These are phyloP conservation scores for Coryphaenoides rupestris DNA, from an alignment of 2,113 vertebrate genomes.

Conservation along the genomic window DNA sequence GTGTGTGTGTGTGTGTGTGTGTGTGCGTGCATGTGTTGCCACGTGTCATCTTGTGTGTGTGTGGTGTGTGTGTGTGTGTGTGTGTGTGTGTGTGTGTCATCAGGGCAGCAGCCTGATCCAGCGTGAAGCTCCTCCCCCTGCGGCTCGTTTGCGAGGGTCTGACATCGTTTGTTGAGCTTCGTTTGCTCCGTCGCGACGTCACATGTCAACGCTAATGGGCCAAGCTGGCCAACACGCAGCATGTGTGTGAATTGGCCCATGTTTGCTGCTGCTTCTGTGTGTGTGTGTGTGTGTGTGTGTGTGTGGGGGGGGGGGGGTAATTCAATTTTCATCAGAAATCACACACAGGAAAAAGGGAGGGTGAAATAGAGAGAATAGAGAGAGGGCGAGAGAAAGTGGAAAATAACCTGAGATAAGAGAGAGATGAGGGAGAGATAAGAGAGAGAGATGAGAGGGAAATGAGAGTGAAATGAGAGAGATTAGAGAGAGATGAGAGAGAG, in stretches of 20 bases:
- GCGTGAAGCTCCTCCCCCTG: conserved; percentile 75
- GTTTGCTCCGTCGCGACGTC: conserved; percentile 75
- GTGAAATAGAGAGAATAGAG: background rate
- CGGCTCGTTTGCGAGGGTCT: conserved; percentile 81
- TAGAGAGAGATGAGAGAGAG: too few species aligned
- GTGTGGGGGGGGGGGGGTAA: too few species aligned
- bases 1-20: too few species aligned
- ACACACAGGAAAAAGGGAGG: background rate
- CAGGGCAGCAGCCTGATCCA: conserved; percentile 76
- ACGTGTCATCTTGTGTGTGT: too few species aligned
- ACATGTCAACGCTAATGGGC: conserved; percentile 76
- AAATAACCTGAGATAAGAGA: background rate
- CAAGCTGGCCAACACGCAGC: conserved; percentile 54
- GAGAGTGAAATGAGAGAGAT: too few species aligned
- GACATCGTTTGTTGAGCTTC: conserved; percentile 82
- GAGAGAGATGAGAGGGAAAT: too few species aligned
- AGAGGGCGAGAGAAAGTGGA: background rate
- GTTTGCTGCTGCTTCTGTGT: background rate
- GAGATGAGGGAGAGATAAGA: too few species aligned
- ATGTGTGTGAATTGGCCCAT: conserved; percentile 5
- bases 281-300: conserved; percentile 23
- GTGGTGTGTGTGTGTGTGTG: conserved; percentile 1
- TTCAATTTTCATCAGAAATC: conserved; percentile 16
- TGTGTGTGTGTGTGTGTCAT: conserved; percentile 39
- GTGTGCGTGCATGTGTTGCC: too few species aligned